A percentile compares a stretch with the other conserved stretches of the same genome.
These are phyloP conservation scores for Cydia splendana DNA, from an alignment of 1,140 invertebrate genomes.

Conservation along the genomic window DNA sequence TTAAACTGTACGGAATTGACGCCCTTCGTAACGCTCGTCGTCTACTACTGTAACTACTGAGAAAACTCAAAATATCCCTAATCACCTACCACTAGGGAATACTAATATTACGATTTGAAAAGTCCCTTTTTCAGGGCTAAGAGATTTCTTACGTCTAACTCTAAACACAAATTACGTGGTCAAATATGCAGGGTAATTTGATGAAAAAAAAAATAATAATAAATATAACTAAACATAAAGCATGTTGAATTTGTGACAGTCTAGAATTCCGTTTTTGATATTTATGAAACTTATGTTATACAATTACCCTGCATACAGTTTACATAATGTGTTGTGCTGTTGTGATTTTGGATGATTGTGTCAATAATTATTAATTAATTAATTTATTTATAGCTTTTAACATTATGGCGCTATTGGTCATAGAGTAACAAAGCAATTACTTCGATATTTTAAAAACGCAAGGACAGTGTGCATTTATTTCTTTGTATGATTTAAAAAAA, in stretches of 20 bases:
- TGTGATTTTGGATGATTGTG: background rate
- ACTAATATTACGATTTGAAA: no score
- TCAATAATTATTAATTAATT: background rate
- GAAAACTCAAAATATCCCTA: no score
- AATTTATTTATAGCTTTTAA: background rate
- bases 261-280: background rate
- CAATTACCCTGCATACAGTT: background rate
- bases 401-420: background rate
- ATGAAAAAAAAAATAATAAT: background rate
- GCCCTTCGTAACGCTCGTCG: no score
- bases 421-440: background rate
- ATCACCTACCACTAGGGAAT: no score
- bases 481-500: background rate
- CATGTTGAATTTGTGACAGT: background rate
- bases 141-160: background rate
- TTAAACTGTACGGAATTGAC: no score
- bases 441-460: background rate
- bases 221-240: background rate
- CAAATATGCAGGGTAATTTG: background rate
- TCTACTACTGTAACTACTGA: no score
- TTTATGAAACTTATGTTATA: background rate
- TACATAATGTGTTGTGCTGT: background rate
- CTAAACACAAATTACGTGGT: background rate
- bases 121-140: no score
- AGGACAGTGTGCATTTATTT: background rate